These are phyloP conservation scores for Latrodectus hesperus DNA, from an alignment of 2,888 invertebrate genomes.

Conservation along the genomic window DNA sequence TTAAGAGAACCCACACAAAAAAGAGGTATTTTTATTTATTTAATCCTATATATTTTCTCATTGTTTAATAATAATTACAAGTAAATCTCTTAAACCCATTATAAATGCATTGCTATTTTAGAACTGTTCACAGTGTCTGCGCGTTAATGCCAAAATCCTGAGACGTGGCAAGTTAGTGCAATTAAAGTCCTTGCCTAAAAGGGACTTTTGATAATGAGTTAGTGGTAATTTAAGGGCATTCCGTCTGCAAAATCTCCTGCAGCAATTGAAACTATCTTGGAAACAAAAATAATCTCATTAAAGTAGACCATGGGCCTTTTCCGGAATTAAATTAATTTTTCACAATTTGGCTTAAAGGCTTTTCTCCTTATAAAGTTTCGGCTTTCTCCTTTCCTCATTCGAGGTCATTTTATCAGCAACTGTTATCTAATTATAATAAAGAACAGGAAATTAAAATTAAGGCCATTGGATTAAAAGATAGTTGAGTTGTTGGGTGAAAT, in stretches of 20 bases:
- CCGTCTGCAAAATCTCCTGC: conserved; percentile 25
- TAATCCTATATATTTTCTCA: no score
- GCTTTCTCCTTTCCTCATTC: conserved; percentile 4
- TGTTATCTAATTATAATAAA: conserved; percentile 61
- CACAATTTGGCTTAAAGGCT: conserved; percentile 41
- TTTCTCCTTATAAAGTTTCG: neutral
- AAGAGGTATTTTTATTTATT: no score
- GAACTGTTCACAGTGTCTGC: no score
- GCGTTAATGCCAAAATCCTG: conserved; percentile 30
- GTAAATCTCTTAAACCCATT: no score
- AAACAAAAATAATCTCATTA: conserved; percentile 61
- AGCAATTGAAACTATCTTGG: conserved; percentile 52
- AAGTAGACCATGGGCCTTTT: conserved; percentile 54
- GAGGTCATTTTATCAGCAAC: conserved; percentile 44
- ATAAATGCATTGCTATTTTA: no score
- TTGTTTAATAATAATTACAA: no score
- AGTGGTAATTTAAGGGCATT: conserved; percentile 47
- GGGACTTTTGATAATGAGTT: conserved; percentile 51
- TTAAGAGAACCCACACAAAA: no score
- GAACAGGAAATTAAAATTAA: conserved; percentile 53
- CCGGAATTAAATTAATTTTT: conserved; percentile 59
- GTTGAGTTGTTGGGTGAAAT: neutral
- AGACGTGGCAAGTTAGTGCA: conserved; percentile 35
- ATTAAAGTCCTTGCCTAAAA: conserved; percentile 38
- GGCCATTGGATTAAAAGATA: neutral